Conservation (phyloP, 2,113 vertebrate genomes). For the Osmerus eperlanus region DNA sequence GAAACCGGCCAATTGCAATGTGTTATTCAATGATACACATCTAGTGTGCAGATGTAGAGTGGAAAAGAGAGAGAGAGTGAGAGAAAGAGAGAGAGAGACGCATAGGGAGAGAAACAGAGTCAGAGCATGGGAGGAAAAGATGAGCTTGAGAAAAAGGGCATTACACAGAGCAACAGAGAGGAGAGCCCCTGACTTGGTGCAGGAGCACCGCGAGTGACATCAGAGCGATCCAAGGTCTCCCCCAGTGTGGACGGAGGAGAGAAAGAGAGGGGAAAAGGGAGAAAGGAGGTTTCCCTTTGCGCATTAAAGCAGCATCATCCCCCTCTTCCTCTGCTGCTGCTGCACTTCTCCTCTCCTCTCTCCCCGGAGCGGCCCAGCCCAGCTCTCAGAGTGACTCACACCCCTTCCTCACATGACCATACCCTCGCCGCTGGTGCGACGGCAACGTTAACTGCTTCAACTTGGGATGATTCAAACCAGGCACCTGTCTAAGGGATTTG, state of each 20-base stretch:
- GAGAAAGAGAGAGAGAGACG: background rate
- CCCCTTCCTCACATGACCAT: conserved; percentile 7
- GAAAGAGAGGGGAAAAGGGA: background rate
- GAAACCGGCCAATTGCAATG: too few species aligned
- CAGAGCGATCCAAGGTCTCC: too few species aligned
- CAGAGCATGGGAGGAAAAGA: background rate
- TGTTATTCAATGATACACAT: too few species aligned
- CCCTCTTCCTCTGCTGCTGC: background rate
- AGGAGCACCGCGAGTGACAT: too few species aligned
- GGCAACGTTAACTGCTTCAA: background rate
- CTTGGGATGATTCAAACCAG: conserved; percentile 16
- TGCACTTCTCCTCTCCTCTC: background rate
- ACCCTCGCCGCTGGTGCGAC: too few species aligned
- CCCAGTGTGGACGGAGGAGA: background rate
- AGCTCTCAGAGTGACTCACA: conserved; percentile 11
- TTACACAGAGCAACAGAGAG: too few species aligned
- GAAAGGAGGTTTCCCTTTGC: background rate
- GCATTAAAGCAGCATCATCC: background rate
- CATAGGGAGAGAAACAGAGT: background rate
- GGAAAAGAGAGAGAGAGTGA: background rate
- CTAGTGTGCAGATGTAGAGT: background rate
- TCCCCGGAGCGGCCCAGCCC: background rate
- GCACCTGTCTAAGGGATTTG: background rate
- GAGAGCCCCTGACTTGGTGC: too few species aligned
- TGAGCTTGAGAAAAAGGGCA: too few species aligned